A percentile compares a stretch with the other conserved stretches of the same genome.
These are phyloP conservation scores for Gadopsis bispinosus DNA, from an alignment of 2,797 vertebrate species.

Conservation along the genomic window DNA sequence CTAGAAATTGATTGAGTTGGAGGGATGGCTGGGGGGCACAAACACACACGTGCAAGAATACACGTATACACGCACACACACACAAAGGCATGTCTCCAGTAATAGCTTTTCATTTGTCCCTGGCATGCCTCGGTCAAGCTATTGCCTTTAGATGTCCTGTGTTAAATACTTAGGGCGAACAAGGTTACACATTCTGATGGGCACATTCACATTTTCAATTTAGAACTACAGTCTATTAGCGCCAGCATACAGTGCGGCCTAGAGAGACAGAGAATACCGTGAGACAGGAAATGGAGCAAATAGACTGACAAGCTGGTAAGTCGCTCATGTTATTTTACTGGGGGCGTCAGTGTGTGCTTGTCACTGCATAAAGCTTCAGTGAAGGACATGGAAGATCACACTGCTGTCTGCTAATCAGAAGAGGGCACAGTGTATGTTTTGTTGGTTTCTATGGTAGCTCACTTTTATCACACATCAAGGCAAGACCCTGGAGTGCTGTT, in stretches of 20 bases:
- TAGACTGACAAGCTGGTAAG: conserved; percentile 65
- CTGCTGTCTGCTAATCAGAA: conserved; percentile 70
- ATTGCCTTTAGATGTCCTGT: conserved; percentile 69
- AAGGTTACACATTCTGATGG: conserved; percentile 75
- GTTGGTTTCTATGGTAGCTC: conserved; percentile 57
- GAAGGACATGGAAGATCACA: conserved; percentile 66
- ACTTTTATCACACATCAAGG: conserved; percentile 70
- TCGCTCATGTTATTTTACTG: conserved; percentile 66
- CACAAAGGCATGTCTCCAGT: conserved; percentile 60
- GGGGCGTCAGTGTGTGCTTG: conserved; percentile 43
- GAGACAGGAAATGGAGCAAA: conserved; percentile 73
- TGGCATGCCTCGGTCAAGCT: conserved; percentile 72
- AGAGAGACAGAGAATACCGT: conserved; percentile 43
- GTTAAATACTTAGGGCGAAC: conserved; percentile 74
- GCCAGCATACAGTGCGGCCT: conserved; percentile 59
- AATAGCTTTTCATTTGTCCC: conserved; percentile 78
- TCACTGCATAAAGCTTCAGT: conserved; percentile 53
- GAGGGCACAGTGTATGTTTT: conserved; percentile 51
- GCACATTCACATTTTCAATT: conserved; percentile 72
- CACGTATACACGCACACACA: conserved; percentile 12
- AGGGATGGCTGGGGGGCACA: conserved; percentile 54
- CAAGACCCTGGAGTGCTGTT: conserved; percentile 61
- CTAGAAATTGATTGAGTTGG: conserved; percentile 63
- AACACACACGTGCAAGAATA: conserved; percentile 24
- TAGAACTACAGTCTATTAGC: conserved; percentile 76